Conservation (phyloP, 2,113 vertebrate genomes). For the Casuarius casuarius region DNA sequence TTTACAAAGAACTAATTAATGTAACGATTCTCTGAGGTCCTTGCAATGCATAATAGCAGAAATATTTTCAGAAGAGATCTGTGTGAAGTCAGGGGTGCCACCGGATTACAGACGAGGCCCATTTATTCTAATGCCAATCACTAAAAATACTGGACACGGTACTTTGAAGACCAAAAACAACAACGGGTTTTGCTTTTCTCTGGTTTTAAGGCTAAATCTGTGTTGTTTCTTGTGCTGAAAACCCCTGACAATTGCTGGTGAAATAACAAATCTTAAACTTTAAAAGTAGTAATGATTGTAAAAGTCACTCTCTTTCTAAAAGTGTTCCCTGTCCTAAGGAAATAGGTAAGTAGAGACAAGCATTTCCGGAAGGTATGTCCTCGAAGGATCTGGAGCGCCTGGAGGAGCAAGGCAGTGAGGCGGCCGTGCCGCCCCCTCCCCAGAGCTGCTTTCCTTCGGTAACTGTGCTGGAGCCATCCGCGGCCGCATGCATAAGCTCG, state of each 20-base stretch:
- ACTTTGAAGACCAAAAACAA: slow-evolving; percentile 51
- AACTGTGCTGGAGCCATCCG: neutral
- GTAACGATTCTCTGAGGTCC: slow-evolving; percentile 28
- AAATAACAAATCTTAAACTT: neutral
- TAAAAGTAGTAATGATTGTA: neutral
- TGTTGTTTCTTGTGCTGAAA: neutral
- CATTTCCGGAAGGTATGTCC: neutral
- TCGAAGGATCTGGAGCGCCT: neutral
- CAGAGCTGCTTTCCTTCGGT: neutral
- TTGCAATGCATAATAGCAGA: slow-evolving; percentile 23
- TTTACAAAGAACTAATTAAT: slow-evolving; percentile 66
- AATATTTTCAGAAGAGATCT: neutral
- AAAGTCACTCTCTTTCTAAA: neutral
- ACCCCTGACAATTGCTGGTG: neutral
- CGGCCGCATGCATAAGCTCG: neutral
- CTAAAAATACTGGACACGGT: neutral
- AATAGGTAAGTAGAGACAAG: neutral
- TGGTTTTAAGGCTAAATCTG: neutral
- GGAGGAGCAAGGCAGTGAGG: neutral
- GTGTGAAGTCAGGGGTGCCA: neutral
- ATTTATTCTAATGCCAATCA: neutral
- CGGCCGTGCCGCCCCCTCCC: neutral
- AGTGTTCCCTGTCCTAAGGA: neutral
- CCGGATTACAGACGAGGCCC: neutral
- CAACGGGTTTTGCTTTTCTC: neutral